These are phyloP conservation scores for Graptemys geographica DNA, from an alignment of 2,797 vertebrate genomes.

Conservation along the genomic window DNA sequence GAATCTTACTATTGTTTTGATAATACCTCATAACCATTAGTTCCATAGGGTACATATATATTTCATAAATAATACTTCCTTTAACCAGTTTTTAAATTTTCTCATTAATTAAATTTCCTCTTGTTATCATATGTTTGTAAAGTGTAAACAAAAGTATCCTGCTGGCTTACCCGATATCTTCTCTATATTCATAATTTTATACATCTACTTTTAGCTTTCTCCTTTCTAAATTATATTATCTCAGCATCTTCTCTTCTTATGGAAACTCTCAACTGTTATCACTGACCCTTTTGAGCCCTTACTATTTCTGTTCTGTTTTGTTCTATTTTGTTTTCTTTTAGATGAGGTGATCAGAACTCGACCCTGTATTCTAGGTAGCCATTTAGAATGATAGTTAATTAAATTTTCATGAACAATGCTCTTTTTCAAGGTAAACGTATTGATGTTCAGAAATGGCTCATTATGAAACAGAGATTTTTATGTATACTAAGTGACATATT, in stretches of 20 bases:
- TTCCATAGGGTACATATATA: not conserved
- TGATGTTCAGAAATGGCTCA: not conserved
- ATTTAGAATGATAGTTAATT: not conserved
- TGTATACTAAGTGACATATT: not conserved
- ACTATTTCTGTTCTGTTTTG: not conserved
- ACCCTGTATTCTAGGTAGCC: not conserved
- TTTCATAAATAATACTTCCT: not conserved
- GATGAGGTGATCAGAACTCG: not conserved
- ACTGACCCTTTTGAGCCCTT: rapidly evolving
- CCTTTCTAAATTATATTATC: not conserved
- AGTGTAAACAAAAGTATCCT: not conserved
- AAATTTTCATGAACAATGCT: not conserved
- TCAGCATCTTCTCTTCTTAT: not conserved
- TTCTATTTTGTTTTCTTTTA: not conserved
- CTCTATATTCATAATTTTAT: not conserved
- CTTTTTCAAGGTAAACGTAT: not conserved
- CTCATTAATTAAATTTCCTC: not conserved
- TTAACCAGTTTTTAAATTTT: not conserved
- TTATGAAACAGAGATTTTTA: not conserved
- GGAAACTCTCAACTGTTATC: not conserved
- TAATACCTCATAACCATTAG: not conserved
- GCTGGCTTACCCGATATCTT: not conserved
- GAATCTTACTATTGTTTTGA: rapidly evolving
- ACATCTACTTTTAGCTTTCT: not conserved
- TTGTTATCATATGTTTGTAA: not conserved